Base-by-base conservation (phyloP, 2,113 vertebrate species). In the Suricata suricatta region DNA sequence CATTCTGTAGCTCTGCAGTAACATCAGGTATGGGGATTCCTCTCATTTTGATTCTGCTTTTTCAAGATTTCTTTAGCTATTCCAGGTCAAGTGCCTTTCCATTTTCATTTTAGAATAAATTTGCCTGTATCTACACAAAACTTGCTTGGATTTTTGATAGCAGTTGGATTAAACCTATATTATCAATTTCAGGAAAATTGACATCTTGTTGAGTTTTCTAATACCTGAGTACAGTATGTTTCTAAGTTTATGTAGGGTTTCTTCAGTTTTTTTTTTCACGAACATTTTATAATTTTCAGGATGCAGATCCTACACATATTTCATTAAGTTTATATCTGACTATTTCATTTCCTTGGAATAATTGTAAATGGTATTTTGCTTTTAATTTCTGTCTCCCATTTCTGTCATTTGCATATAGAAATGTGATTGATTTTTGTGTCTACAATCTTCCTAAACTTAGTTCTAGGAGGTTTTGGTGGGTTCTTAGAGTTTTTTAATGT, bases 81-180 rank as follows among this genome's bases (percentile, higher is more conserved):
- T 80, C 64, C 66, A 69, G 85, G 52, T 38, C 64, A 47, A 50
- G 38, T 81, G 12, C 76, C 85, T 81, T 88, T 88, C 76, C 41
- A 23, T 81, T 94, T 80, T 66, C 44, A 38, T 94, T 94, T 81
- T 94, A 94, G 84, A 88, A 71, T 88, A 81, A 93, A 27, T 77
- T 88, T 57, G 77, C 12, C 64, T 88, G 50, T 88, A 60, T 72
- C 31, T 88, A 31, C 16, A 71, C 47, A 88, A 82, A 38, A 72
- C 76, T 88, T 94, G 35, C 50, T 88, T 76, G 25, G 17, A 60
- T 88, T 87, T 76, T 88, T 72, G 5, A 38, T 94, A 71, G 52
- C 41, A 82, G 23, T 81, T 81, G n/a, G 64, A 31, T 71, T 50
- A 94, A 81, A 94, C 33, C 33, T 88, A 31, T 79, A 47, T 80